Percentiles rank a stretch among this genome's conserved stretches.
These are phyloP conservation scores for Gasterosteus aculeatus DNA, from an alignment of 2,113 vertebrate species.

Conservation along the genomic window DNA sequence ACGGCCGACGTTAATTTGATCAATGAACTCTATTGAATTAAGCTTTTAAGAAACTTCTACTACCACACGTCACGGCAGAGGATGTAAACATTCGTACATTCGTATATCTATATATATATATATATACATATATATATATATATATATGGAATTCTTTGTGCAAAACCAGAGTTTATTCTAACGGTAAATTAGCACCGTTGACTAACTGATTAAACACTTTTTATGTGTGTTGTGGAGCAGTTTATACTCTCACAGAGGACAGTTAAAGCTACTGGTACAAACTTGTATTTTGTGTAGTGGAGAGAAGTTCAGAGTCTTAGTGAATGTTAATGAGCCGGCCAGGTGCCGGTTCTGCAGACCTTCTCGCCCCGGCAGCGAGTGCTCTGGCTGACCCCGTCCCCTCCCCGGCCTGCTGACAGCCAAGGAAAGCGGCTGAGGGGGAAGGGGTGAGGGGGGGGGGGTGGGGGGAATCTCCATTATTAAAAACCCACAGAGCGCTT, in stretches of 20 bases:
- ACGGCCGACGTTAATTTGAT: slow-evolving; percentile 13
- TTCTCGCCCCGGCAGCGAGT: slow-evolving; percentile 1
- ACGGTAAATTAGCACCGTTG: too few relatives aligned
- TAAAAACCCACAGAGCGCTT: slow-evolving; percentile 41
- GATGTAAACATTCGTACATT: too few relatives aligned
- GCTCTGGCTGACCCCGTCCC: slow-evolving; percentile 24
- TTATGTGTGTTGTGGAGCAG: too few relatives aligned
- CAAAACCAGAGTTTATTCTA: too few relatives aligned
- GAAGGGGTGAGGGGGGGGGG: too few relatives aligned
- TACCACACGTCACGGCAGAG: background rate
- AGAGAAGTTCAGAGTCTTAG: background rate
- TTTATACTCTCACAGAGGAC: background rate
- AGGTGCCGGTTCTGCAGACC: slow-evolving; percentile 4
- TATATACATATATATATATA: too few relatives aligned
- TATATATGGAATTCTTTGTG: too few relatives aligned
- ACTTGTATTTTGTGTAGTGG: too few relatives aligned
- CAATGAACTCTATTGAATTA: slow-evolving; percentile 21
- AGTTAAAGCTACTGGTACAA: too few relatives aligned
- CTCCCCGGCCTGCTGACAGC: slow-evolving; percentile 31
- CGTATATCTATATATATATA: too few relatives aligned
- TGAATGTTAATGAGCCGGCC: background rate
- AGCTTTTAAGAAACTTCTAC: slow-evolving; percentile 1
- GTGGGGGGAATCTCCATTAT: slow-evolving; percentile 29
- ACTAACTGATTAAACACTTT: too few relatives aligned
- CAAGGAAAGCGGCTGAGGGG: background rate